Percentiles rank a stretch among this genome's conserved stretches.
phyloP scores from a whole-genome alignment of 2,888 invertebrate genomes.

The Lysandra coridon region DNA sequence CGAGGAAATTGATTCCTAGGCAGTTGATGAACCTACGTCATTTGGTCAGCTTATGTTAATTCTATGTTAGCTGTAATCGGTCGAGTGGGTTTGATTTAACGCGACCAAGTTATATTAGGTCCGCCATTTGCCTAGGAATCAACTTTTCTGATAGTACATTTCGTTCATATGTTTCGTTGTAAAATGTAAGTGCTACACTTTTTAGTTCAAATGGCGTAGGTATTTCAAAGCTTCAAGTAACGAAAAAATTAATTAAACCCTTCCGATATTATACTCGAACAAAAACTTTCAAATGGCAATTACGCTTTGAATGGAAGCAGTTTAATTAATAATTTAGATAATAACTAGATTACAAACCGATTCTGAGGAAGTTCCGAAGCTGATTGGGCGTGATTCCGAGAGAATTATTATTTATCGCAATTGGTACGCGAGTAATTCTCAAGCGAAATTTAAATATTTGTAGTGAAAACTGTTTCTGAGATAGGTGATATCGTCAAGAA shows the following conservation, averaged over 20 bases:
- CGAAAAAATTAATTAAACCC: neutral
- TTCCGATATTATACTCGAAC: neutral
- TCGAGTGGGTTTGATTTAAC: no score
- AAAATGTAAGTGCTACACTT: neutral
- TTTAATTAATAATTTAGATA: neutral
- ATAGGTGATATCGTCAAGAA: no score
- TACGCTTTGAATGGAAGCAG: neutral
- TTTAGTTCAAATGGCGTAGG: neutral
- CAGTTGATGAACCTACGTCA: no score
- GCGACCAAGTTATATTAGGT: no score
- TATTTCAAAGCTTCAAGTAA: neutral
- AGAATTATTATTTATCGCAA: neutral
- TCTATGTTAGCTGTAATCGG: no score
- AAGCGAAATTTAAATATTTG: no score
- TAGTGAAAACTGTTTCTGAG: no score
- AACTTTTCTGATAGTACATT: no score
- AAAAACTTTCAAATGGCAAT: neutral
- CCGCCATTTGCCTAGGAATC: no score
- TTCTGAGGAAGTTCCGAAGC: neutral
- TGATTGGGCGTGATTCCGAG: neutral
- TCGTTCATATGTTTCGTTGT: neutral
- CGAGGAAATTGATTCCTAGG: no score
- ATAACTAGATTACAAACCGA: neutral
- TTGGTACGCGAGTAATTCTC: no score
- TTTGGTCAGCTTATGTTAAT: no score